phyloP scores from a whole-genome alignment of 2,888 invertebrate genomes.

The Stenurella melanura region DNA sequence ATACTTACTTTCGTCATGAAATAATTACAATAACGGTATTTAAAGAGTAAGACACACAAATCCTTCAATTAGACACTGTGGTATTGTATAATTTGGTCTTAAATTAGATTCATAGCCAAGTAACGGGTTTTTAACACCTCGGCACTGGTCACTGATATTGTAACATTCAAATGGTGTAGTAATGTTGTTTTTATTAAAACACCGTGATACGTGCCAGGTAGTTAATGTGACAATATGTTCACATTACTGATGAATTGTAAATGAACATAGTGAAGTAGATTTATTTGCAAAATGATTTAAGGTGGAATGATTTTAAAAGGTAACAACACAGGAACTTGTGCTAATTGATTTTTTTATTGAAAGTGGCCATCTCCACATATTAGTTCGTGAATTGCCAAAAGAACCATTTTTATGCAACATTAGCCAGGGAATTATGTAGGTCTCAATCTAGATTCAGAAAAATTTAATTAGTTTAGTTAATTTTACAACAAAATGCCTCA shows the following conservation, averaged over 20 bases:
- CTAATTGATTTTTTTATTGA: no score
- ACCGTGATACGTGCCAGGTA: background rate
- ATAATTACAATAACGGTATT: background rate
- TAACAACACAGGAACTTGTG: no score
- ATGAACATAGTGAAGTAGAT: no score
- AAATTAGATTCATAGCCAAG: background rate
- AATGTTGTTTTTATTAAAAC: constrained; percentile 7
- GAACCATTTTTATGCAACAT: no score
- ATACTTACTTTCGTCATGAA: background rate
- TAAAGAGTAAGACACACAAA: constrained; percentile 7
- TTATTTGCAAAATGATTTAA: no score
- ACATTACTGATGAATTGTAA: background rate
- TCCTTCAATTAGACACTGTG: constrained; percentile 1
- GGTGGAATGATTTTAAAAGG: no score
- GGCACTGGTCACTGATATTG: background rate
- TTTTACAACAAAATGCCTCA: no score
- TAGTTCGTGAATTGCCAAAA: no score
- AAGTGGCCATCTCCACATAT: no score
- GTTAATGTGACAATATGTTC: background rate
- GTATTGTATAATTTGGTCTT: background rate
- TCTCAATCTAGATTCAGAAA: no score
- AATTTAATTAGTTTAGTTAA: no score
- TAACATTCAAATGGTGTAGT: background rate
- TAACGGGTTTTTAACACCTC: constrained; percentile 7
- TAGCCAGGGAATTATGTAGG: no score